phyloP scores from a whole-genome alignment of 2,113 vertebrate species.

The Calyptomena viridis region DNA sequence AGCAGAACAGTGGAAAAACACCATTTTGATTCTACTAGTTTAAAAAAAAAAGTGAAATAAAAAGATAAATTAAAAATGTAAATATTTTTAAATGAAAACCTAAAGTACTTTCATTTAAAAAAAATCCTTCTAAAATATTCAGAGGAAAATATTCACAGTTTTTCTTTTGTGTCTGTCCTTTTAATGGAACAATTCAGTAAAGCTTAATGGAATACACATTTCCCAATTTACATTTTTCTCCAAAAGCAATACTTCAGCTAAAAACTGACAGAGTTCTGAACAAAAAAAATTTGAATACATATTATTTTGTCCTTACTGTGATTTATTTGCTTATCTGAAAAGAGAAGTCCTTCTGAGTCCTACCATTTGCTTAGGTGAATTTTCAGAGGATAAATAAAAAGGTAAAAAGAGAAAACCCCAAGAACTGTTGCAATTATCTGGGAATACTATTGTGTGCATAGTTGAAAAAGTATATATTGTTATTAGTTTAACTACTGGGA shows the following conservation, averaged over 20 bases:
- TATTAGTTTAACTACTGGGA: not conserved
- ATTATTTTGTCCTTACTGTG: not conserved
- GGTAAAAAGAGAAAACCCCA: not conserved
- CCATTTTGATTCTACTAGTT: not conserved
- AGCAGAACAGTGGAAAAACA: not conserved
- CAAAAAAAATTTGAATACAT: not conserved
- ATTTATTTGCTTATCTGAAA: not conserved
- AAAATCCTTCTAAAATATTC: not conserved
- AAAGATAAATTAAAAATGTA: not conserved
- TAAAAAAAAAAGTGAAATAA: not conserved
- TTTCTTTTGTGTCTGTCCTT: not conserved
- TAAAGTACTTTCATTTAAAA: not conserved
- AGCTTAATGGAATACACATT: not conserved
- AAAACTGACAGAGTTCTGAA: not conserved
- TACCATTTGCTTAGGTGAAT: not conserved
- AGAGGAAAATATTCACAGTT: not conserved
- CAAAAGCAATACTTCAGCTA: not conserved
- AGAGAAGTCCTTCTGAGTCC: not conserved
- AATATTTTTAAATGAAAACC: not conserved
- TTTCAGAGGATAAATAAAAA: not conserved
- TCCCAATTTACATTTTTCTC: not conserved
- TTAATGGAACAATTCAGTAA: not conserved
- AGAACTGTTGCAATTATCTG: not conserved
- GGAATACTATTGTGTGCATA: not conserved
- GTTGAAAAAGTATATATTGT: not conserved